Evolutionary conservation across 2,888 invertebrate genomes (phyloP), one percentile per base, ranked within the genome.

Genomic region (Drosophila algonquin): DNA sequence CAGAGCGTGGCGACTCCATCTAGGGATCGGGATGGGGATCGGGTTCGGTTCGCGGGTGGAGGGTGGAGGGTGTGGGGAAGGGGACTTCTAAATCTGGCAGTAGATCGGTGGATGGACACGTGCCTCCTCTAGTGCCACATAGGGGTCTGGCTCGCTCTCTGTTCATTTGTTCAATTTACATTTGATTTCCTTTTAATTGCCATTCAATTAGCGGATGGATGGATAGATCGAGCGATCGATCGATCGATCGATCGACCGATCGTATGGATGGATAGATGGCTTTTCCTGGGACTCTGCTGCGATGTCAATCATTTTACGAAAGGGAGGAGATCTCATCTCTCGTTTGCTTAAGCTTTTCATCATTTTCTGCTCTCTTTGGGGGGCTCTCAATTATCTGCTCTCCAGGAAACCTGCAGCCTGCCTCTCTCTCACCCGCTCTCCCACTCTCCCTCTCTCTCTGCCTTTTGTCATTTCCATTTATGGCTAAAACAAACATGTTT

Each of bases 151-250:
- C 35, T 35, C 32, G 16, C 18, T 32, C 5, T 3, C 35, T 35
- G 53, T 55, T 40, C 54, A 32, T 50, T 55, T 51, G 27, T 81
- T 68, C 69, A 76, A 85, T 84, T 82, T 81, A 79, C 77, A 82
- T 84, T 82, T 63, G 75, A 79, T 75, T 87, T 73, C 80, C 82
- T 85, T 84, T 84, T 87, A 84, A 85, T 87, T 87, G 77, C 40
- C 85, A 76, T 79, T 76, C 86, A 81, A 85, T 85, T 87, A 87
- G 82, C 70, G 75, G 57, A 27, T 44, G 47, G 47, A 47, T 64
- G 32, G 54, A 24, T 32, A 3, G 5, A 8, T 40, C 1, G 35
- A 35, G 12, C 12, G 60, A 16, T 46, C 21, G 21, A 21, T 21
- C 21, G 21, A 21, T 0, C 21, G 21, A 21, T 21, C 21, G 46